Conservation (phyloP, 2,113 vertebrate genomes). For the Ahaetulla prasina region DNA sequence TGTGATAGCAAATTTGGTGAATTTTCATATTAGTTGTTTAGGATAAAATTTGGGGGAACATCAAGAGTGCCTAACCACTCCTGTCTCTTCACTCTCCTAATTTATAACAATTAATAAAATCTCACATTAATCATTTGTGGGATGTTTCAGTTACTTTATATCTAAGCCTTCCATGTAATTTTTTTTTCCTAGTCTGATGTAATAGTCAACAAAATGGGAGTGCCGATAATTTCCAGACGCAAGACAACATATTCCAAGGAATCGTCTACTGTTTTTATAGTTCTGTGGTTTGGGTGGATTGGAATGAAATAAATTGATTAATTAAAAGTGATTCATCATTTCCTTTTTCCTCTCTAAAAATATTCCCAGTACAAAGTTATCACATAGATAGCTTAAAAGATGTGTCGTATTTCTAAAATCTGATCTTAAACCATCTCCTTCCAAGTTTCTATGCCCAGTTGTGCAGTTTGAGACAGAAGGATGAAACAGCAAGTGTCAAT, state of each 20-base stretch:
- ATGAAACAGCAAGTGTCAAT: background rate
- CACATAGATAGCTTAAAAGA: background rate
- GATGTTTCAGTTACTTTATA: background rate
- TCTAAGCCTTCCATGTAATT: background rate
- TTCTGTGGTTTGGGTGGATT: background rate
- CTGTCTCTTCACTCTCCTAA: background rate
- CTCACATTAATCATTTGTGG: background rate
- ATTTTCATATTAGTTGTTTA: background rate
- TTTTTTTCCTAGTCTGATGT: background rate
- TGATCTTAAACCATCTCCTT: background rate
- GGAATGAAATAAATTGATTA: background rate
- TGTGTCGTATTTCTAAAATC: background rate
- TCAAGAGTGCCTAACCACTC: background rate
- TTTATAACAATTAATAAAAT: background rate
- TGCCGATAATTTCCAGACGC: background rate
- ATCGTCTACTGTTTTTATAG: background rate
- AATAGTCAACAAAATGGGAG: background rate
- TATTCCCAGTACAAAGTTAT: background rate
- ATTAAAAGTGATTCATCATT: background rate
- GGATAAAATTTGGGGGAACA: background rate
- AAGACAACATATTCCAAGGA: background rate
- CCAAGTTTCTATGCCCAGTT: background rate
- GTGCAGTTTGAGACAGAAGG: slow-evolving; percentile 11
- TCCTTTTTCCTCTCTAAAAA: background rate
- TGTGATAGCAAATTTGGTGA: background rate